These are phyloP conservation scores for Conger conger DNA, from an alignment of 2,113 vertebrate species.

Conservation along the genomic window DNA sequence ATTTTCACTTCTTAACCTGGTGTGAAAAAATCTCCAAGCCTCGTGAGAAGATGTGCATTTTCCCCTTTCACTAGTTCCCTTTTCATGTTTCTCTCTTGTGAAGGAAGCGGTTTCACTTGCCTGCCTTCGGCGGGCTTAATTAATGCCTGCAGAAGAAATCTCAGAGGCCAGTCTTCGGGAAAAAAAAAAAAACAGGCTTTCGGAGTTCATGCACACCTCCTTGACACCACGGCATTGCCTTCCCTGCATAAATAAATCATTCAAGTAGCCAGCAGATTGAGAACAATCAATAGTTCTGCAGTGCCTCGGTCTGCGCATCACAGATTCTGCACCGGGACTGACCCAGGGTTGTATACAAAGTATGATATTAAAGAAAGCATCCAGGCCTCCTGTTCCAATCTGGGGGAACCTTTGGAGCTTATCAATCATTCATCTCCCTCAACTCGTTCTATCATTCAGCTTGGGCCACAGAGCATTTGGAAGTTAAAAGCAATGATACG, in stretches of 20 bases:
- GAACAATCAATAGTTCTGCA: constrained; percentile 45
- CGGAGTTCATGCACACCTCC: constrained; percentile 21
- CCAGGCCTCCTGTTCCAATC: constrained; percentile 32
- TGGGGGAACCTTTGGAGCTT: constrained; percentile 27
- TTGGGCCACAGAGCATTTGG: constrained; percentile 24
- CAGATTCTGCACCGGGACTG: constrained; percentile 25
- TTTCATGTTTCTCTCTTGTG: constrained; percentile 23
- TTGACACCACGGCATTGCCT: constrained; percentile 22
- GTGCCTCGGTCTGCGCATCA: constrained; percentile 34
- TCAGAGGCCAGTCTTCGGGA: background rate
- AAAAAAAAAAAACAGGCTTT: constrained; percentile 21
- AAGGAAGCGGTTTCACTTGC: constrained; percentile 36
- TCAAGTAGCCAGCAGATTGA: constrained; percentile 29
- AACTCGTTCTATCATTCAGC: constrained; percentile 28
- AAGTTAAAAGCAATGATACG: constrained; percentile 33
- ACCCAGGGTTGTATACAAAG: constrained; percentile 45
- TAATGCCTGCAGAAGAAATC: constrained; percentile 33
- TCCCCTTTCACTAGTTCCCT: background rate
- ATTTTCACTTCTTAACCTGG: background rate
- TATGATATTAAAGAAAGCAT: constrained; percentile 48
- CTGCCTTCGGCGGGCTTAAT: constrained; percentile 49
- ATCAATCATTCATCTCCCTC: constrained; percentile 44
- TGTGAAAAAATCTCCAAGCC: background rate
- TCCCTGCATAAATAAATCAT: constrained; percentile 46
- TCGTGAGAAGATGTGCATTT: constrained; percentile 24